These are phyloP conservation scores for Candidula unifasciata DNA, from an alignment of 2,888 invertebrate genomes.

Conservation along the genomic window DNA sequence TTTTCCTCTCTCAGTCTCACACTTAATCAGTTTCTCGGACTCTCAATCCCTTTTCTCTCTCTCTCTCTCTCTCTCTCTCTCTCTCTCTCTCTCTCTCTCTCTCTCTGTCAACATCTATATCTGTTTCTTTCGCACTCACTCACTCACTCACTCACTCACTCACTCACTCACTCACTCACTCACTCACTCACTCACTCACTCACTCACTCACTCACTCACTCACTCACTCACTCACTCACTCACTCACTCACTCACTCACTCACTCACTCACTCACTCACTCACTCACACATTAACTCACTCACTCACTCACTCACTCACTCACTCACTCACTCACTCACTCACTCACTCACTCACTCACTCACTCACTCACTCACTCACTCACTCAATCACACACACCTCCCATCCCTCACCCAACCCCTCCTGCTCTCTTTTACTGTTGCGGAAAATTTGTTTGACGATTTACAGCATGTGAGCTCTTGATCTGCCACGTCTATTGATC, in stretches of 20 bases:
- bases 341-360: background rate
- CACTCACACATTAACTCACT: too few relatives aligned
- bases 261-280: background rate
- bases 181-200: too few relatives aligned
- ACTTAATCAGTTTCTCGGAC: background rate
- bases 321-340: background rate
- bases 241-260: background rate
- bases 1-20: background rate
- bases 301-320: background rate
- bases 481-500: background rate
- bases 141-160: background rate
- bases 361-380: constrained; percentile 6
- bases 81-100: background rate
- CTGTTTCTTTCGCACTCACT: background rate
- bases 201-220: background rate
- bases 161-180: too few relatives aligned
- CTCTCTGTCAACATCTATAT: background rate
- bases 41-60: too few relatives aligned
- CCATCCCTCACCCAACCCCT: too few relatives aligned
- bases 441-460: background rate
- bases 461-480: background rate
- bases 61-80: too few relatives aligned
- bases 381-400: too few relatives aligned
- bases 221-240: background rate
- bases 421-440: background rate